Conservation (phyloP, 2,797 vertebrate species). For the Mycteria americana region DNA sequence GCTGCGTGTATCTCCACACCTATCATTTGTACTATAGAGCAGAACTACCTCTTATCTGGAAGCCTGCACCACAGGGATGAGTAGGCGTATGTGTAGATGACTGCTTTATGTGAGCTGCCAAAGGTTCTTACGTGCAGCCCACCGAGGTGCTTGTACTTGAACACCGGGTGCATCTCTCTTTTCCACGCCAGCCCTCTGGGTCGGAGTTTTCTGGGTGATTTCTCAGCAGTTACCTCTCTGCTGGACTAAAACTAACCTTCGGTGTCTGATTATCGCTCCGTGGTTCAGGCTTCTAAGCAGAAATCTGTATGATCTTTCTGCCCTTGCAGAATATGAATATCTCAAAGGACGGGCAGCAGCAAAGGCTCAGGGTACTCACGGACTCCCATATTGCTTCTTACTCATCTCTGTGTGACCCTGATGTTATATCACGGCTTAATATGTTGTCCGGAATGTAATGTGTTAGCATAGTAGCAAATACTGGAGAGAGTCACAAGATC, state of each 20-base stretch:
- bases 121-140: background rate
- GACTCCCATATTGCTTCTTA: constrained; percentile 49
- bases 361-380: background rate
- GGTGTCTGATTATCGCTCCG: background rate
- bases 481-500: constrained; percentile 29
- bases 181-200: background rate
- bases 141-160: background rate
- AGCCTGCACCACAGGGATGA: background rate
- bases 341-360: background rate
- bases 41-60: background rate
- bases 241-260: constrained; percentile 4
- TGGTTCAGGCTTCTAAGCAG: background rate
- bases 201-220: background rate
- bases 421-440: constrained; percentile 52
- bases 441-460: constrained; percentile 34
- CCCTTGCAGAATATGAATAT: constrained; percentile 25
- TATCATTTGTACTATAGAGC: constrained; percentile 37
- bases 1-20: constrained; percentile 25
- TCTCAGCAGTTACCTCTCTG: background rate
- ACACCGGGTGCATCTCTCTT: background rate
- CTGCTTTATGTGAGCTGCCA: constrained; percentile 42
- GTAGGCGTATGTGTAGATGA: constrained; percentile 16
- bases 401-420: constrained; percentile 32
- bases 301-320: constrained; percentile 1
- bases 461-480: constrained; percentile 39